Percentiles rank a stretch among this genome's conserved stretches.
phyloP scores from a whole-genome alignment of 2,797 vertebrate species.

The Poeciliopsis paucimaculata region DNA sequence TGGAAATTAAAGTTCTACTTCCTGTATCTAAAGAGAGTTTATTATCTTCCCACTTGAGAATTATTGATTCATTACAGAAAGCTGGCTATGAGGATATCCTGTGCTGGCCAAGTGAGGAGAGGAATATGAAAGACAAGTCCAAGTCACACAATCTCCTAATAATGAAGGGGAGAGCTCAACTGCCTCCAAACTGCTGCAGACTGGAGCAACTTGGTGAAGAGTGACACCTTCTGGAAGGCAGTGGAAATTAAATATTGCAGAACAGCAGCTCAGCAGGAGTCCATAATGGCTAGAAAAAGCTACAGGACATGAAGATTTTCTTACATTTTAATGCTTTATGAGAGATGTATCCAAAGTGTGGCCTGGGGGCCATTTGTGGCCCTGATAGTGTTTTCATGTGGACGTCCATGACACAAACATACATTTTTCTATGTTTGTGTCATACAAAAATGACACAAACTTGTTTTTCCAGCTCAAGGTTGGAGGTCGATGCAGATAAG shows the following conservation, averaged over 20 bases:
- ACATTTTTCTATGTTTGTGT: too few relatives aligned
- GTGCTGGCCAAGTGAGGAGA: constrained; percentile 30
- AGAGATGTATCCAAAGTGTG: too few relatives aligned
- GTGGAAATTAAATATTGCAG: neutral
- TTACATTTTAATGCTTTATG: neutral
- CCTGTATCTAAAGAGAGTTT: constrained; percentile 59
- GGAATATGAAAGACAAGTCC: constrained; percentile 37
- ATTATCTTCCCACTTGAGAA: constrained; percentile 49
- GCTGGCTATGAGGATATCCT: constrained; percentile 54
- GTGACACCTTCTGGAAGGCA: constrained; percentile 69
- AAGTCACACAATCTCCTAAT: constrained; percentile 38
- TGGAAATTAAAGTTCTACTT: constrained; percentile 32
- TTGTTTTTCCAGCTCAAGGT: too few relatives aligned
- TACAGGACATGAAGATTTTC: neutral
- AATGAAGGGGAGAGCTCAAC: constrained; percentile 3
- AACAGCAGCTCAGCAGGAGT: neutral
- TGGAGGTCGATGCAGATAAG: too few relatives aligned
- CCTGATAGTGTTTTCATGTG: too few relatives aligned
- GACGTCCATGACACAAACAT: too few relatives aligned
- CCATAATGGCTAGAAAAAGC: neutral
- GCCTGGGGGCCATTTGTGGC: too few relatives aligned
- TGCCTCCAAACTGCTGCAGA: constrained; percentile 1
- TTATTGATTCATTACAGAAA: constrained; percentile 57
- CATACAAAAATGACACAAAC: too few relatives aligned
- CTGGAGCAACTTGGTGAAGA: constrained; percentile 38